Conservation (phyloP, 2,113 vertebrate species). For the Bujurquina vittata region DNA sequence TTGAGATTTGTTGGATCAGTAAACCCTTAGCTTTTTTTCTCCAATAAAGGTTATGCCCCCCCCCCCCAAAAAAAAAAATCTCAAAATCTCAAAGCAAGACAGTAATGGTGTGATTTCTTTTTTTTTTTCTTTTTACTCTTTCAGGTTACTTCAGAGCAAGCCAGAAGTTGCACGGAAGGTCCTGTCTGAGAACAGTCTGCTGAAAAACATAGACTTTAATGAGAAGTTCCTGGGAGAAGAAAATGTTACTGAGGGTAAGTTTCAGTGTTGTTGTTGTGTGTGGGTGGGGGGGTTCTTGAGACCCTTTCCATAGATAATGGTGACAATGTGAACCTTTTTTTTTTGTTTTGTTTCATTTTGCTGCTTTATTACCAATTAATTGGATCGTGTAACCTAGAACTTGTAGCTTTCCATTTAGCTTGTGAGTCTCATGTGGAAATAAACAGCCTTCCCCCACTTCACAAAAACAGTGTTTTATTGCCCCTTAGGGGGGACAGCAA, state of each 20-base stretch:
- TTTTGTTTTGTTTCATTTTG: not conserved
- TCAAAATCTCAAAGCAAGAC: not conserved
- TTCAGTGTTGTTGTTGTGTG: not conserved
- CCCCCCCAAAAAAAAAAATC: no score
- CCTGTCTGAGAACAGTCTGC: conserved; percentile 84
- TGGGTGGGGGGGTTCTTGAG: not conserved
- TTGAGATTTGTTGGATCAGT: not conserved
- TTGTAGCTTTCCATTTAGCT: not conserved
- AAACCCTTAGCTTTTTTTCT: not conserved
- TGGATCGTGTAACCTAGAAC: not conserved
- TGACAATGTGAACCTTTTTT: not conserved
- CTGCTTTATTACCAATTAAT: not conserved
- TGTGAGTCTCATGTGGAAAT: not conserved
- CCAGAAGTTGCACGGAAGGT: conserved; percentile 76
- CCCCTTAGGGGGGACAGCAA: no score
- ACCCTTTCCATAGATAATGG: not conserved
- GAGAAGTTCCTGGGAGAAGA: conserved; percentile 90
- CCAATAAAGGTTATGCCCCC: not conserved
- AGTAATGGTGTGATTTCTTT: not conserved
- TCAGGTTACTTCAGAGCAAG: conserved; percentile 78
- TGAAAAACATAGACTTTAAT: conserved; percentile 85
- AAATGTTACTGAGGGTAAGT: conserved; percentile 85
- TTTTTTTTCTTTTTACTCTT: conserved; percentile 5
- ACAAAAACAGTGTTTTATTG: not conserved
- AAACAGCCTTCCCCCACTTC: not conserved